phyloP scores from a whole-genome alignment of 2,888 invertebrate species.

The Agriopis aurantiaria region DNA sequence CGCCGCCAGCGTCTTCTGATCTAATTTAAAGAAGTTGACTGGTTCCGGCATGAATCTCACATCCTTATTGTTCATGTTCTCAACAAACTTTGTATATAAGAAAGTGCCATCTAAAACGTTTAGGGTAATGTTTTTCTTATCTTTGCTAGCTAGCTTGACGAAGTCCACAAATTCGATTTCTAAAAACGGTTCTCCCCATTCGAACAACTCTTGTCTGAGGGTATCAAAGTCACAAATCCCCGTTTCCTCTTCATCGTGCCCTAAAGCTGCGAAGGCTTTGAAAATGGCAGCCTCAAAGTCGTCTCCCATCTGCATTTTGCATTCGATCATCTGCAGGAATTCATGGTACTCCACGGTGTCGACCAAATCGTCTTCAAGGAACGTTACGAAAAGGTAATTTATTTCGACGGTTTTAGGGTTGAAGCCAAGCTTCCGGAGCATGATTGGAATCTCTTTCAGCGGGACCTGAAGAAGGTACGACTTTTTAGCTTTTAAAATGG shows the following conservation, averaged over 20 bases:
- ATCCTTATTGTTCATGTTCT: constrained; percentile 77
- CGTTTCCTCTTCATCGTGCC: constrained; percentile 72
- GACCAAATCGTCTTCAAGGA: constrained; percentile 77
- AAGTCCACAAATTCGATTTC: constrained; percentile 76
- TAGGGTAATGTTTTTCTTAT: constrained; percentile 58
- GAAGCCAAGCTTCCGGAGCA: constrained; percentile 77
- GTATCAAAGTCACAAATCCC: constrained; percentile 67
- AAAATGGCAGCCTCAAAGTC: constrained; percentile 72
- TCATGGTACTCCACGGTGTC: constrained; percentile 78
- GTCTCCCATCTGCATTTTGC: constrained; percentile 76
- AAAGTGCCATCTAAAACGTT: constrained; percentile 65
- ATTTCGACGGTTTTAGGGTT: constrained; percentile 76
- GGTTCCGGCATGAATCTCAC: constrained; percentile 71
- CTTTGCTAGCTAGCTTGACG: constrained; percentile 67
- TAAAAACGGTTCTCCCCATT: constrained; percentile 74
- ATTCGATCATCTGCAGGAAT: constrained; percentile 78
- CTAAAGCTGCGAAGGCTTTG: constrained; percentile 71
- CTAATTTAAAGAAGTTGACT: constrained; percentile 78
- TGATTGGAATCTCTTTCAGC: constrained; percentile 63
- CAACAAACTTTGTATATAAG: constrained; percentile 73
- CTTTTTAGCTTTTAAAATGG: not conserved
- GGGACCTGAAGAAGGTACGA: constrained; percentile 59
- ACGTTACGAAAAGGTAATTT: constrained; percentile 60
- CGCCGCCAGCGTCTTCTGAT: constrained; percentile 77
- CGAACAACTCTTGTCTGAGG: constrained; percentile 67